Conservation (phyloP, 2,888 invertebrate species). For the Tethea ocularis region DNA sequence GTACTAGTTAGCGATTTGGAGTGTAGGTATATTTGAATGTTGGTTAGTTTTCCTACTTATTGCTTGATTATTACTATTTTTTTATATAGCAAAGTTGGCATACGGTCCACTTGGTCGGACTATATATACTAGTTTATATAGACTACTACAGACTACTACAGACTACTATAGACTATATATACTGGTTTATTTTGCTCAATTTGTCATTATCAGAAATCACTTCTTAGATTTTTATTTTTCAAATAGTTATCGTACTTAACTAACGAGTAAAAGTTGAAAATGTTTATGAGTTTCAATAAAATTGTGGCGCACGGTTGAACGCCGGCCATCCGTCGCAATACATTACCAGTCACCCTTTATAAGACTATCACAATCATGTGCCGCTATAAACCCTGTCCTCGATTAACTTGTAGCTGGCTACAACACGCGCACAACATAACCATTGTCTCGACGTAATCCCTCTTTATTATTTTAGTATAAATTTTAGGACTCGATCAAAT, state of each 20-base stretch:
- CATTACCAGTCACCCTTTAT: slow-evolving; percentile 62
- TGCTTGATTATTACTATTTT: neutral
- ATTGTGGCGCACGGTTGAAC: slow-evolving; percentile 30
- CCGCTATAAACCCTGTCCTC: slow-evolving; percentile 57
- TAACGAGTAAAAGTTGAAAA: neutral
- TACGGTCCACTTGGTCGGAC: too few relatives aligned
- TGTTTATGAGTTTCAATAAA: neutral
- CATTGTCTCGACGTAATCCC: slow-evolving; percentile 44
- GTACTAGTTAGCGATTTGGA: slow-evolving; percentile 31
- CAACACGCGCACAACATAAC: slow-evolving; percentile 46
- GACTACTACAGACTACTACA: too few relatives aligned
- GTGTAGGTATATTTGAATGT: neutral
- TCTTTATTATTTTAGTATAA: slow-evolving; percentile 60
- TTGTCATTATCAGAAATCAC: neutral
- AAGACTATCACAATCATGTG: slow-evolving; percentile 65
- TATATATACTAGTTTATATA: too few relatives aligned
- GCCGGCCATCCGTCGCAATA: slow-evolving; percentile 49
- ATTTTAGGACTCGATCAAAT: slow-evolving; percentile 63
- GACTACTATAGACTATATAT: too few relatives aligned
- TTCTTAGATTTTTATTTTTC: neutral
- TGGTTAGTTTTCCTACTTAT: neutral
- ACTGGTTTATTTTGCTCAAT: neutral
- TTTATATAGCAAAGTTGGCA: too few relatives aligned
- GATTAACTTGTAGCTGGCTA: slow-evolving; percentile 53
- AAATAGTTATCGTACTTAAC: neutral